These are phyloP conservation scores for Pseudopleuronectes americanus DNA, from an alignment of 2,797 vertebrate genomes.

Conservation along the genomic window DNA sequence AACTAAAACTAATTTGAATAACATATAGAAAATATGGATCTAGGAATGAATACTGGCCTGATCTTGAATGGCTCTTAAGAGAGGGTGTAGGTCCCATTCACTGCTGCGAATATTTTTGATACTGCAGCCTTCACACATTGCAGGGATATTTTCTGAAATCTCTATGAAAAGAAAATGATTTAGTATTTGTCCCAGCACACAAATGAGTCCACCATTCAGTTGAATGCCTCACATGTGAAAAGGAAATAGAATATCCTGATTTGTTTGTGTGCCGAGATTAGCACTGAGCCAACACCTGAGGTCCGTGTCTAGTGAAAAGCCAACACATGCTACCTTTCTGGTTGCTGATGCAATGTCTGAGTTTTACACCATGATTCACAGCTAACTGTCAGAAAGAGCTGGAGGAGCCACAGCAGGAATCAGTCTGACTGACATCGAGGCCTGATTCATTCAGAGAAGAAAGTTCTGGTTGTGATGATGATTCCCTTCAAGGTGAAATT, in stretches of 20 bases:
- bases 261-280: constrained; percentile 38
- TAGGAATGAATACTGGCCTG: neutral
- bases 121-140: neutral
- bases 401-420: neutral
- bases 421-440: neutral
- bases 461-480: neutral
- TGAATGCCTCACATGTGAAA: neutral
- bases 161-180: constrained; percentile 6
- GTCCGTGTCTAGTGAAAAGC: constrained; percentile 11
- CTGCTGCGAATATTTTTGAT: neutral
- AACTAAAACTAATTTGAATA: neutral
- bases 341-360: constrained; percentile 23
- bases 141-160: neutral
- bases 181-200: constrained; percentile 13
- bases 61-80: neutral
- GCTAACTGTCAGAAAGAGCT: constrained; percentile 16
- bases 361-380: constrained; percentile 1
- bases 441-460: constrained; percentile 6
- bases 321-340: constrained; percentile 20
- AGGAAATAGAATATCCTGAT: constrained; percentile 40
- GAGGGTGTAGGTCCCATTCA: neutral
- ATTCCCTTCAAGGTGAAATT: neutral
- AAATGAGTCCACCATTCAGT: constrained; percentile 8
- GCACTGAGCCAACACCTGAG: constrained; percentile 46
- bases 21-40: neutral